phyloP scores from a whole-genome alignment of 2,797 vertebrate genomes.

The Decapterus maruadsi region DNA sequence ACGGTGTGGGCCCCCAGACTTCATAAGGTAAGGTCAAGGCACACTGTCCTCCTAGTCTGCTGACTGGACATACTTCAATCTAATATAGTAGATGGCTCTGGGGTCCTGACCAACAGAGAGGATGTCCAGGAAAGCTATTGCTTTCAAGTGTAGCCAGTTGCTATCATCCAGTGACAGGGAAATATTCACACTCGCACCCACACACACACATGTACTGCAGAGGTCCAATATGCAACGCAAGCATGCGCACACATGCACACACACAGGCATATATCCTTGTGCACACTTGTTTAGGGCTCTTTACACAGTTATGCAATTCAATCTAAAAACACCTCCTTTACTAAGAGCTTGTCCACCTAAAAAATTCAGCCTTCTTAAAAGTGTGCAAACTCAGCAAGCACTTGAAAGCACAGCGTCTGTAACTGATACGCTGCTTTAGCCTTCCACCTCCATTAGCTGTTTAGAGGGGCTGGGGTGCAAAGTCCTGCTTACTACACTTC shows the following conservation, averaged over 20 bases:
- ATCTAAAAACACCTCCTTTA: constrained; percentile 56
- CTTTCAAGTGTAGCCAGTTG: constrained; percentile 77
- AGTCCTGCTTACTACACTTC: constrained; percentile 68
- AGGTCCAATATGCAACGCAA: constrained; percentile 16
- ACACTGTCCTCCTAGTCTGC: constrained; percentile 62
- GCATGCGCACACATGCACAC: constrained; percentile 1
- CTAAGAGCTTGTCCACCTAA: constrained; percentile 37
- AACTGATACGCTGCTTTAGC: constrained; percentile 59
- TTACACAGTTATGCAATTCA: constrained; percentile 40
- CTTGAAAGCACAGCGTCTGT: constrained; percentile 55
- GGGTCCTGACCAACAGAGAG: constrained; percentile 64
- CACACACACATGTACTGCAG: constrained; percentile 17
- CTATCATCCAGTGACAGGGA: constrained; percentile 69
- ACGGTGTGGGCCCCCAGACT: constrained; percentile 38
- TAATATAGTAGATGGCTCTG: constrained; percentile 75
- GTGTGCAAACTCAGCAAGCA: constrained; percentile 56
- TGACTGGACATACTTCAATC: constrained; percentile 75
- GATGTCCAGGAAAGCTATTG: constrained; percentile 63
- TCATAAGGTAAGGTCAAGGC: constrained; percentile 75
- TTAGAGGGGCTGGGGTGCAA: constrained; percentile 53
- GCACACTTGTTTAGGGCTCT: constrained; percentile 34
- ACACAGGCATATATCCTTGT: constrained; percentile 13
- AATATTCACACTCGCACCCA: constrained; percentile 58
- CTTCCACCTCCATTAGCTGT: constrained; percentile 55
- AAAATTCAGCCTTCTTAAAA: constrained; percentile 44